These are phyloP conservation scores for Oophaga pumilio DNA, from an alignment of 2,113 vertebrate genomes.

Conservation along the genomic window DNA sequence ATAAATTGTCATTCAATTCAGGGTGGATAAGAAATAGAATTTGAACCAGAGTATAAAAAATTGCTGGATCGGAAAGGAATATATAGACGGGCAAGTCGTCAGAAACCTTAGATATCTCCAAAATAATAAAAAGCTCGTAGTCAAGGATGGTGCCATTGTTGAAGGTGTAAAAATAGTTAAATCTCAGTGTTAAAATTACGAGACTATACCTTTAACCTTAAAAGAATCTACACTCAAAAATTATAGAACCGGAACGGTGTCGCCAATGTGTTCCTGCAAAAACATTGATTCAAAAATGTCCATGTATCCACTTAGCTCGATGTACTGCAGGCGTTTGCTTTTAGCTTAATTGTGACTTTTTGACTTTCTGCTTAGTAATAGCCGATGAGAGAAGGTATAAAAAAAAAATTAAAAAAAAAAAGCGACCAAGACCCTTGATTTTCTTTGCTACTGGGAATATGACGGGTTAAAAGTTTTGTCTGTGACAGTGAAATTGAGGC, in stretches of 20 bases:
- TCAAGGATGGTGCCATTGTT: background rate
- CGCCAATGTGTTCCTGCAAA: background rate
- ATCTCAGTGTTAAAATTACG: background rate
- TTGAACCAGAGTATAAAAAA: background rate
- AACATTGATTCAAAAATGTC: background rate
- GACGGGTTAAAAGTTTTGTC: slow-evolving; percentile 82
- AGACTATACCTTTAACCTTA: background rate
- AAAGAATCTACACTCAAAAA: background rate
- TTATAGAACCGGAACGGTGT: background rate
- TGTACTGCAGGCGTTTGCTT: background rate
- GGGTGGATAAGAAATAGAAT: background rate
- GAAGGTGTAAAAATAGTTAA: background rate
- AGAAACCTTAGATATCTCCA: background rate
- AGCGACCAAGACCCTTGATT: background rate
- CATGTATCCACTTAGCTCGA: background rate
- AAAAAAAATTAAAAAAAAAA: background rate
- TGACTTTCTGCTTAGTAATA: background rate
- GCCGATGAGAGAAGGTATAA: background rate
- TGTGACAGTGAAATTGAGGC: slow-evolving; percentile 81
- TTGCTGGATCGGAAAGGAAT: background rate
- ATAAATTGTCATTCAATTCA: background rate
- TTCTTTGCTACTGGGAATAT: slow-evolving; percentile 48
- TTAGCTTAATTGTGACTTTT: background rate
- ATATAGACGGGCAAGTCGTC: background rate
- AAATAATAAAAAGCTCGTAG: background rate